Base-by-base conservation (phyloP, 2,113 vertebrate genomes). In the Crypturellus undulatus region DNA sequence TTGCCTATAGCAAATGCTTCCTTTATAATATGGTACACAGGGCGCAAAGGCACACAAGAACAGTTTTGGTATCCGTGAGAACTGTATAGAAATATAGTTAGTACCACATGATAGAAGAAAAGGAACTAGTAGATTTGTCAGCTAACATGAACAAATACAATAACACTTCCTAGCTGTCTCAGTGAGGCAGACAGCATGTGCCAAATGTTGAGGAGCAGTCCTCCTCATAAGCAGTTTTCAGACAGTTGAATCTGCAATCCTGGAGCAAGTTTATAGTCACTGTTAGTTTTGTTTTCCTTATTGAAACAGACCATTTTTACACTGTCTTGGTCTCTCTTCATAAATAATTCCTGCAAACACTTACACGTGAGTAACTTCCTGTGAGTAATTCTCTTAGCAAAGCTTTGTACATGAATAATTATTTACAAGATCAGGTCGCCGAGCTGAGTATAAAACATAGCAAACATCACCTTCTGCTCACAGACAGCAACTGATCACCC, bases 311-410 rank as follows among this genome's bases (percentile, higher is more conserved):
- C 1, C 7, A 20, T n/a, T 87, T 87, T 80, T 83, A 68, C 38
- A 68, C 5, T 36, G 28, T 10, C 28, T 75, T 62, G 32, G 60
- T 63, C 26, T 83, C 21, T 86, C 38, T 56, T 49, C 68, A 75
- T 62, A 94, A 90, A 91, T 82, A 92, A 91, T 91, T 92, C 32
- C 19, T 60, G 59, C 24, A 76, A 92, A 69, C 30, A 59, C 38
- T 72, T 83, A 43, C 12, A 86, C 0, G 4, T n/a, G 58, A 87
- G 17, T 75, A 88, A 71, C 38, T 86, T 68, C 24, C 7, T 77
- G 12, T 71, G 34, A 90, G 20, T 76, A 30, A 62, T 90, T 96
- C 15, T 67, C 42, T 90, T 54, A 43, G 38, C 40, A 92, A 84
- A 79, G 4, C 24, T 85, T 32, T 89, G 14, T 34, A 36, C 21